Evolutionary conservation across 2,113 vertebrate genomes (phyloP).

Genomic region (Nesogale talazaci): DNA sequence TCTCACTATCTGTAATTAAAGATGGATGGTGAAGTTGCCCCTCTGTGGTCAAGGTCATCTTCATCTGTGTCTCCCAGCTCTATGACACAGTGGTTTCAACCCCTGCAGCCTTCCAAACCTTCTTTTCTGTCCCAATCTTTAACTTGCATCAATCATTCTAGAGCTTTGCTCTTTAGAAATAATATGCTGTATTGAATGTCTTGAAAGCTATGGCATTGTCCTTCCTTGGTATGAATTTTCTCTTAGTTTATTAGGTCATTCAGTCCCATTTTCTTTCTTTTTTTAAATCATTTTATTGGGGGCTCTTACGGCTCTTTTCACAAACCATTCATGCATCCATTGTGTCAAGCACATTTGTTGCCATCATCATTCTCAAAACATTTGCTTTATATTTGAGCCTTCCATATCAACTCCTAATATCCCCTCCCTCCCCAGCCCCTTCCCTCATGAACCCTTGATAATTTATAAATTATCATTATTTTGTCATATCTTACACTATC

Average conservation of each 20-base stretch:
- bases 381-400: no score
- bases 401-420: no score
- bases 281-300: no score
- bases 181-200: background rate
- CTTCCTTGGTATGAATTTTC: background rate
- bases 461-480: no score
- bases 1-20: background rate
- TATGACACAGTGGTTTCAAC: background rate
- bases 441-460: no score
- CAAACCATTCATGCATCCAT: no score
- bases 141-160: background rate
- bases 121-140: conserved; percentile 11
- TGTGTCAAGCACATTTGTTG: no score
- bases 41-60: background rate
- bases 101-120: background rate
- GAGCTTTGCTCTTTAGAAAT: background rate
- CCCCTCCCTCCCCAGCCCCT: no score
- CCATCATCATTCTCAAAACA: no score
- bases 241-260: background rate
- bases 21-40: background rate
- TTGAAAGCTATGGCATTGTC: conserved; percentile 8
- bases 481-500: no score
- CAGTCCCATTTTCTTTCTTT: conserved; percentile 18
- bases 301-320: no score
- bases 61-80: background rate